Conservation (phyloP, 2,113 vertebrate species). For the Strix uralensis region DNA sequence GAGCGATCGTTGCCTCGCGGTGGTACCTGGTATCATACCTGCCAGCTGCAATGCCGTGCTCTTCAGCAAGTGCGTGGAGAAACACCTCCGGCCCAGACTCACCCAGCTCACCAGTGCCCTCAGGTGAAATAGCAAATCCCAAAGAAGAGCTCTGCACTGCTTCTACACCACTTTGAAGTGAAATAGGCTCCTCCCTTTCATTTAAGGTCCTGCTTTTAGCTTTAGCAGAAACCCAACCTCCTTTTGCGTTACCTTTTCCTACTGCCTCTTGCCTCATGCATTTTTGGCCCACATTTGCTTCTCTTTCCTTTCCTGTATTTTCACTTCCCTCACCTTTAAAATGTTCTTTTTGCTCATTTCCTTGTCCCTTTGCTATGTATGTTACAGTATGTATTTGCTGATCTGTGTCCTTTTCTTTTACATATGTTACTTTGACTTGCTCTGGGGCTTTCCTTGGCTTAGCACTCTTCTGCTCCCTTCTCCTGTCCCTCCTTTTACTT, state of each 20-base stretch:
- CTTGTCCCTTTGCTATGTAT: not conserved
- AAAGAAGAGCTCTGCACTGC: not conserved
- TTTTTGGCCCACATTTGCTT: not conserved
- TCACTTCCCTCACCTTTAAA: not conserved
- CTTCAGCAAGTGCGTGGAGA: accelerated
- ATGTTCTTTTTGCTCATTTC: not conserved
- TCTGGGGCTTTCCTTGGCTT: not conserved
- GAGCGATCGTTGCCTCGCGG: accelerated
- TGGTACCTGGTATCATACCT: not conserved
- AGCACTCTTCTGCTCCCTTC: not conserved
- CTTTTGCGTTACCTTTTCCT: not conserved
- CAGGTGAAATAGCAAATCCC: not conserved
- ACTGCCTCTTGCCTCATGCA: not conserved
- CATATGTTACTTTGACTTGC: not conserved
- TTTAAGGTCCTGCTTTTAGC: not conserved
- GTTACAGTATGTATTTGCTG: not conserved
- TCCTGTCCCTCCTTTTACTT: not conserved
- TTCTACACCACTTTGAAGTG: not conserved
- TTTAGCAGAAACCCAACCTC: not conserved
- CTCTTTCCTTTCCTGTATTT: not conserved
- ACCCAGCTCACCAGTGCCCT: not conserved
- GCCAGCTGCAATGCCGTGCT: accelerated
- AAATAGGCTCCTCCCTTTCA: not conserved
- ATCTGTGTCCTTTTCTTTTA: not conserved
- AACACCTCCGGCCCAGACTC: accelerated